phyloP scores from a whole-genome alignment of 2,888 invertebrate species.

The Noctuana brunneofusca region DNA sequence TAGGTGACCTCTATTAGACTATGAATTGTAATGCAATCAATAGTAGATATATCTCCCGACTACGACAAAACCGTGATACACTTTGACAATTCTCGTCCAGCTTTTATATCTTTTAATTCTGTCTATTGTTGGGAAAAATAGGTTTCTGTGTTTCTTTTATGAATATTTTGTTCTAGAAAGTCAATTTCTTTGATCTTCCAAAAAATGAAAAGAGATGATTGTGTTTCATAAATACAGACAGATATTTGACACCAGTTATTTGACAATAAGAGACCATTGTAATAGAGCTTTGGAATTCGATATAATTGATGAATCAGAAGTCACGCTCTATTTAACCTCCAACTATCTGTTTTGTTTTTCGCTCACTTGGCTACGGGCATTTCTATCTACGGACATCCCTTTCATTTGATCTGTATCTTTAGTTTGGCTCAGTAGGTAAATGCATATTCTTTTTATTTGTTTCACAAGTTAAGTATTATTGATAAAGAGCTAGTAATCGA shows the following conservation, averaged over 20 bases:
- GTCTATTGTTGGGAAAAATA: background rate
- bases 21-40: too few species aligned
- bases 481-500: too few species aligned
- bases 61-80: background rate
- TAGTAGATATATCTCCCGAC: too few species aligned
- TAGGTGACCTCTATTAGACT: too few species aligned
- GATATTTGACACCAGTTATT: background rate
- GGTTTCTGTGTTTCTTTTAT: background rate
- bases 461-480: too few species aligned
- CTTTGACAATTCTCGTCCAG: background rate
- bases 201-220: slow-evolving; percentile 6
- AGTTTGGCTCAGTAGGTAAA: background rate
- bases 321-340: slow-evolving; percentile 4
- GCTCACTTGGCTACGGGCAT: background rate
- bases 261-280: slow-evolving; percentile 8
- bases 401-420: background rate
- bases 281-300: slow-evolving; percentile 23
- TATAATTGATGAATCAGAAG: slow-evolving; percentile 18
- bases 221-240: background rate
- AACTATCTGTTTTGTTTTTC: slow-evolving; percentile 8
- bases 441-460: too few species aligned
- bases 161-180: background rate
- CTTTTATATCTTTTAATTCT: background rate
- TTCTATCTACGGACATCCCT: background rate
- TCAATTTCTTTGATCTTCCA: background rate